Conservation (phyloP, 2,113 vertebrate species). For the Xiphophorus maculatus region DNA sequence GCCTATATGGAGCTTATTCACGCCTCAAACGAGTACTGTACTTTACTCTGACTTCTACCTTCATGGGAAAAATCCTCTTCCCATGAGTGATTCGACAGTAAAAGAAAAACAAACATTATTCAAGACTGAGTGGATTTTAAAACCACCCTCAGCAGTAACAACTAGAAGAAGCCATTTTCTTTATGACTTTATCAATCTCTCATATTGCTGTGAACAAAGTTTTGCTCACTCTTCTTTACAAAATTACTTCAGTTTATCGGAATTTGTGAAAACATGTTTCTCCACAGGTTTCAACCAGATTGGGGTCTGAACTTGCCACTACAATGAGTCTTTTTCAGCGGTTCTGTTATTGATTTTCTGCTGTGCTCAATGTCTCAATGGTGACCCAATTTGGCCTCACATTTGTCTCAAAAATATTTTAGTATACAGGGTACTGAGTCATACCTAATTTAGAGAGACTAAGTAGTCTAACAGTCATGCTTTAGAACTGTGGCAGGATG, state of each 20-base stretch:
- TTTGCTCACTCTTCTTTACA: not conserved
- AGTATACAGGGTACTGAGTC: too few relatives aligned
- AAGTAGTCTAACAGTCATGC: too few relatives aligned
- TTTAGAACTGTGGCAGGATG: too few relatives aligned
- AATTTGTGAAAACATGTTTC: too few relatives aligned
- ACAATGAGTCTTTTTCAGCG: not conserved
- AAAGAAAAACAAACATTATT: not conserved
- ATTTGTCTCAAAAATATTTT: too few relatives aligned
- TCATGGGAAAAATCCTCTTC: not conserved
- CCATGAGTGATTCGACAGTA: not conserved
- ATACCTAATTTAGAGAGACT: too few relatives aligned
- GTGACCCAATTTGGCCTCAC: too few relatives aligned
- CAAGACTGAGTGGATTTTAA: not conserved
- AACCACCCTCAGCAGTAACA: not conserved
- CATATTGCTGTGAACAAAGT: not conserved
- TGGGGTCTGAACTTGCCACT: not conserved
- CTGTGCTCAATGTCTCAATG: too few relatives aligned
- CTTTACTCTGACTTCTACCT: not conserved
- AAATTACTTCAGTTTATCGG: not conserved
- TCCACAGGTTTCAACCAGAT: not conserved
- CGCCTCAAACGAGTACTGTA: conserved; percentile 11
- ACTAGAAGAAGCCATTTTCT: not conserved
- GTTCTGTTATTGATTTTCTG: not conserved
- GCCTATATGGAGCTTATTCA: conserved; percentile 47
- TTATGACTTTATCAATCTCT: not conserved